A percentile compares a stretch with the other conserved stretches of the same genome.
phyloP scores from a whole-genome alignment of 2,113 vertebrate genomes.

The Romanogobio albipinnatus region DNA sequence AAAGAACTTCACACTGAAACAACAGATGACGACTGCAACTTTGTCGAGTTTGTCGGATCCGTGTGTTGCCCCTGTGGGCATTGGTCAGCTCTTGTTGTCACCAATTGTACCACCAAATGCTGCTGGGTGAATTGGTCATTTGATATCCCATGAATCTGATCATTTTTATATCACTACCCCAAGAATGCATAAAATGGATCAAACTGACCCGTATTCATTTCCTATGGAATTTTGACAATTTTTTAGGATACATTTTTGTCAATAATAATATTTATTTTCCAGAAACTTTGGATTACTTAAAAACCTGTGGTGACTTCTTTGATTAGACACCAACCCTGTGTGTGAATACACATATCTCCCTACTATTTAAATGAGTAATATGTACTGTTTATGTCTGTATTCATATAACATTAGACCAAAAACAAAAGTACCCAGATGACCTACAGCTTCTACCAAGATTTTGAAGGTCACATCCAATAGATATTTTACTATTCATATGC shows the following conservation, averaged over 20 bases:
- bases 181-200: too few species aligned
- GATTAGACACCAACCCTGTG: too few species aligned
- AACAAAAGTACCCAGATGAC: background rate
- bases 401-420: background rate
- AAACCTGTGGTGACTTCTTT: background rate
- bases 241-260: background rate
- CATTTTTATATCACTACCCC: too few species aligned
- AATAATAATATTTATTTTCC: background rate
- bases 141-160: too few species aligned
- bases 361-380: too few species aligned
- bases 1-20: background rate
- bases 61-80: background rate
- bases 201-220: too few species aligned
- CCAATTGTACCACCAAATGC: background rate
- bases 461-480: background rate
- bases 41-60: background rate
- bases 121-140: background rate
- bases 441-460: background rate
- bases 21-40: background rate
- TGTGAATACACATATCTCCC: too few species aligned
- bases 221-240: background rate
- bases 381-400: background rate
- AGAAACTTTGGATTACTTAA: background rate
- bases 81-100: too few species aligned
- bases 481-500: background rate